Percentiles rank a stretch among this genome's conserved stretches.
Conservation (phyloP, 1,140 invertebrate genomes). For the Saxidomus purpurata region DNA sequence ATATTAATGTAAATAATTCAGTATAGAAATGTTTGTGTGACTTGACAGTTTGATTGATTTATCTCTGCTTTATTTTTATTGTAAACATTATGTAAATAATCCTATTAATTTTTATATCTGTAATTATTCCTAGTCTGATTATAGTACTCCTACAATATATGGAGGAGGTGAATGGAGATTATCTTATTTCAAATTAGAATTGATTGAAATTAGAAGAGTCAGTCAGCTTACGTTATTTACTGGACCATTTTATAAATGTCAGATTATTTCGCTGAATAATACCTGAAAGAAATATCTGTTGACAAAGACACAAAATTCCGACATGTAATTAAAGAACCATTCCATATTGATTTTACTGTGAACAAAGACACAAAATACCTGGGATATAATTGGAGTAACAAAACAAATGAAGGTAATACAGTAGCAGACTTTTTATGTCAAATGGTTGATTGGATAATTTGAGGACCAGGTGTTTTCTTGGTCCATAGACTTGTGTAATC, state of each 20-base stretch:
- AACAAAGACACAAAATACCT: conserved; percentile 7
- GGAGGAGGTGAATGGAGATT: not conserved
- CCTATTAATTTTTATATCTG: not conserved
- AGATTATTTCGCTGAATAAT: not conserved
- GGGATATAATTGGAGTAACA: conserved; percentile 8
- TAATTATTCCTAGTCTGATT: not conserved
- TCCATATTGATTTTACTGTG: conserved; percentile 2
- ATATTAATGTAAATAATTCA: too few relatives aligned
- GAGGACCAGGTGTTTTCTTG: too few relatives aligned
- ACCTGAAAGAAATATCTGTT: not conserved
- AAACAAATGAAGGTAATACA: not conserved
- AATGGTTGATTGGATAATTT: not conserved
- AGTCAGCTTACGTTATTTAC: not conserved
- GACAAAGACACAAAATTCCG: not conserved
- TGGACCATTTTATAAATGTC: not conserved
- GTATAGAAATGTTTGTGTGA: too few relatives aligned
- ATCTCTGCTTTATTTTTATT: not conserved
- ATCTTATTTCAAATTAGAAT: conserved; percentile 1
- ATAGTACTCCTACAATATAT: not conserved
- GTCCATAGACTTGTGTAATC: too few relatives aligned
- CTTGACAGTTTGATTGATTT: too few relatives aligned
- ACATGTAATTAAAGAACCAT: conserved; percentile 8
- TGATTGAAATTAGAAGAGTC: not conserved
- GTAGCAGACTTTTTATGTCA: not conserved
- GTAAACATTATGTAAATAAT: not conserved